Conservation (phyloP, 2,888 invertebrate genomes). For the Eupithecia exiguata region DNA sequence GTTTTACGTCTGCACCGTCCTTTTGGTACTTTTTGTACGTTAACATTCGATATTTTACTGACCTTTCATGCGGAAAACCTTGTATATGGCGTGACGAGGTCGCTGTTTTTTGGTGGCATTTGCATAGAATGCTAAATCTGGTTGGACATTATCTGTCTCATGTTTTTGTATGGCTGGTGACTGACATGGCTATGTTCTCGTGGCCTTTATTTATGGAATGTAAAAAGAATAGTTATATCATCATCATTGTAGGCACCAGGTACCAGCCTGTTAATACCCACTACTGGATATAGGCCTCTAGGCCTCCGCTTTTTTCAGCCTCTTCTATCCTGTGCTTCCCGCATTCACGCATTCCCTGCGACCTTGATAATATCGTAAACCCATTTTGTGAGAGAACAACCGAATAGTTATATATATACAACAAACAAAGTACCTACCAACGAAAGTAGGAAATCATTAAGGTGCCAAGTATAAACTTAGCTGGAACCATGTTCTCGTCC, state of each 20-base stretch:
- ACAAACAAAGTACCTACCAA: neutral
- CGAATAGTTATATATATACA: neutral
- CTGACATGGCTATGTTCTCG: neutral
- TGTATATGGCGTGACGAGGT: constrained; percentile 38
- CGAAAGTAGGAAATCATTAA: neutral
- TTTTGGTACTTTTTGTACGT: constrained; percentile 53
- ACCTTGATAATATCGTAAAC: neutral
- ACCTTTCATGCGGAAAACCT: constrained; percentile 38
- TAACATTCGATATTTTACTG: constrained; percentile 52
- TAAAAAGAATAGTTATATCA: neutral
- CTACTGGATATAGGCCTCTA: too few species aligned
- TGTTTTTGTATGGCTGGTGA: constrained; percentile 19
- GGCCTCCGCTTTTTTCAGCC: too few species aligned
- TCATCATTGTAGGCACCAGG: neutral
- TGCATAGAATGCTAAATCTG: constrained; percentile 35
- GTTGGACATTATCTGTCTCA: constrained; percentile 30
- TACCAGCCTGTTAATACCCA: too few species aligned
- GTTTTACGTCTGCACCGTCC: constrained; percentile 57
- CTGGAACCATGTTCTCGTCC: neutral
- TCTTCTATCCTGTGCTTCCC: too few species aligned
- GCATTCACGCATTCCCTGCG: too few species aligned
- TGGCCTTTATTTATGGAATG: neutral
- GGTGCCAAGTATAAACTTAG: neutral
- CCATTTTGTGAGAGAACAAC: neutral
- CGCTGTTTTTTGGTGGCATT: constrained; percentile 32